Evolutionary conservation across 2,113 vertebrate species (phyloP).

Genomic region (Callithrix jacchus): DNA sequence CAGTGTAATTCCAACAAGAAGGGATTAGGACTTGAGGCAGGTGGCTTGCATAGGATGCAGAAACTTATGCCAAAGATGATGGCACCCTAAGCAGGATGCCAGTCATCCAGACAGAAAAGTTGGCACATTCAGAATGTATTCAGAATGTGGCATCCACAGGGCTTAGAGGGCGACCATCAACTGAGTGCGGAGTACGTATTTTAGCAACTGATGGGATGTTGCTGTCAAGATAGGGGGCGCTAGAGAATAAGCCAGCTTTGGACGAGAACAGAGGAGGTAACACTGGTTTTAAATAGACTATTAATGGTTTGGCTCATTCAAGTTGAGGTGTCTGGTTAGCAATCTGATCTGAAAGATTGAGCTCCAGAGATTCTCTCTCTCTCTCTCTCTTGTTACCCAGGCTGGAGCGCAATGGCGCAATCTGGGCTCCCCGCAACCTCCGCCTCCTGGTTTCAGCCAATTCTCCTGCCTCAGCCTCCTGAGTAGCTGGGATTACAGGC

Average conservation of each 20-base stretch:
- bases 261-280: background rate
- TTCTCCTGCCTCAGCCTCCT: too few relatives aligned
- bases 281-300: background rate
- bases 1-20: background rate
- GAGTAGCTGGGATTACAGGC: too few relatives aligned
- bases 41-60: background rate
- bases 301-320: too few relatives aligned
- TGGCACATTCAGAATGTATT: background rate
- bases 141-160: background rate
- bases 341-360: background rate
- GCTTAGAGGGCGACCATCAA: background rate
- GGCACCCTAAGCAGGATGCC: background rate
- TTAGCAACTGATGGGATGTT: background rate
- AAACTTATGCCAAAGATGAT: background rate
- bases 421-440: too few relatives aligned
- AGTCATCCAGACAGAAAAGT: background rate
- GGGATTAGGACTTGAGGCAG: background rate
- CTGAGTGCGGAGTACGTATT: too few relatives aligned
- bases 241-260: background rate
- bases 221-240: too few relatives aligned
- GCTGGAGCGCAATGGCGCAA: too few relatives aligned
- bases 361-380: background rate
- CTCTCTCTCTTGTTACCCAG: too few relatives aligned
- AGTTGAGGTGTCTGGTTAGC: background rate
- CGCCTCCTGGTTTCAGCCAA: too few relatives aligned